Percentiles rank a stretch among this genome's conserved stretches.
Conservation (phyloP, 2,113 vertebrate species). For the Chrysochloris asiatica region DNA sequence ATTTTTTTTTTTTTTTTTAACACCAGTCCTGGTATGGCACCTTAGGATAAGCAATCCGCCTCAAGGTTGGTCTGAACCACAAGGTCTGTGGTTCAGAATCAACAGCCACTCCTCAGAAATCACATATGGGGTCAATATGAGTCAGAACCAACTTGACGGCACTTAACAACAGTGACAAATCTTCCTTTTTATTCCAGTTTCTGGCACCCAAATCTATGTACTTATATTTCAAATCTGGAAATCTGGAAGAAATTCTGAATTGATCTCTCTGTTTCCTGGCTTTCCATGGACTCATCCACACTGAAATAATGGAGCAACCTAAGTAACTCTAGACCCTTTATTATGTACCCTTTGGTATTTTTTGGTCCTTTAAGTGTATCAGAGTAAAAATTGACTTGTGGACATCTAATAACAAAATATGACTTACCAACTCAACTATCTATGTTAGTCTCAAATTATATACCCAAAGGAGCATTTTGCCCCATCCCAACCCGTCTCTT, state of each 20-base stretch:
- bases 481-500: background rate
- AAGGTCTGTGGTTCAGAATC: too few species aligned
- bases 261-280: background rate
- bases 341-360: background rate
- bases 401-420: background rate
- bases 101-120: too few species aligned
- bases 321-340: background rate
- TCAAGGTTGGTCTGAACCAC: too few species aligned
- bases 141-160: too few species aligned
- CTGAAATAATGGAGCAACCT: background rate
- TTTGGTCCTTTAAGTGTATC: background rate
- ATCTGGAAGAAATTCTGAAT: background rate
- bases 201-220: background rate
- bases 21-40: too few species aligned
- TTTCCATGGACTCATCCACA: background rate
- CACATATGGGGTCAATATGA: too few species aligned
- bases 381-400: background rate
- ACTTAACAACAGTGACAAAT: too few species aligned
- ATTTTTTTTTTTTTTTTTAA: too few species aligned
- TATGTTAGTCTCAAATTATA: background rate
- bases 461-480: background rate
- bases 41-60: too few species aligned
- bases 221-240: too few species aligned
- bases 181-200: background rate
- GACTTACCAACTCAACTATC: background rate